Percentiles rank a stretch among this genome's conserved stretches.
Conservation (phyloP, 2,888 invertebrate species). For the Hypselothyrea guttata region DNA sequence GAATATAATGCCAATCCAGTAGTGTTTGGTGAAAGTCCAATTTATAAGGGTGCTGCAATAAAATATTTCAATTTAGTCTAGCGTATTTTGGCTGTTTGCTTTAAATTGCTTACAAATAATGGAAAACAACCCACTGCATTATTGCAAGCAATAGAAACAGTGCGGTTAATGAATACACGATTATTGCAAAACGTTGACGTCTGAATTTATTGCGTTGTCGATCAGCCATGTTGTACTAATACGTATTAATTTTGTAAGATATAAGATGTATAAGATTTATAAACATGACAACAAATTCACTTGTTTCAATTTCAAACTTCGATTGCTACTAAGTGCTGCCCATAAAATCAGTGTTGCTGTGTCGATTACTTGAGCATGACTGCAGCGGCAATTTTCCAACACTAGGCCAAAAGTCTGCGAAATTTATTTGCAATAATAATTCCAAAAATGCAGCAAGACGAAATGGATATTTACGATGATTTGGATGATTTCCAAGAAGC, state of each 20-base stretch:
- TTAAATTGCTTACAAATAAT: constrained; percentile 32
- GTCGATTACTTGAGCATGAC: background rate
- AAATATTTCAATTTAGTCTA: background rate
- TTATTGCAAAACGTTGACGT: constrained; percentile 28
- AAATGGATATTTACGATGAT: constrained; percentile 78
- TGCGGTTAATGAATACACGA: constrained; percentile 22
- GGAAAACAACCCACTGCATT: constrained; percentile 39
- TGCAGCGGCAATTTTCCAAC: background rate
- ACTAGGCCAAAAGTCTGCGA: background rate
- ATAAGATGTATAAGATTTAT: too few species aligned
- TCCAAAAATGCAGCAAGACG: constrained; percentile 38
- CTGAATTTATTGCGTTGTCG: background rate
- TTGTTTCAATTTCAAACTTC: background rate
- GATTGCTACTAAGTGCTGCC: constrained; percentile 27
- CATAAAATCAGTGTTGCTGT: constrained; percentile 17
- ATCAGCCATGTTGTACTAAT: constrained; percentile 16
- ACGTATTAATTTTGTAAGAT: background rate
- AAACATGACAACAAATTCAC: too few species aligned
- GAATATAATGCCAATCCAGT: constrained; percentile 41
- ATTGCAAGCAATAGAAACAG: constrained; percentile 24
- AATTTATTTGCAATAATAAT: background rate
- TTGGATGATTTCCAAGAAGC: constrained; percentile 77
- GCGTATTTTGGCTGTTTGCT: background rate
- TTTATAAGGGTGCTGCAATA: too few species aligned
- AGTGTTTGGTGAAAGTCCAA: too few species aligned